Conservation (phyloP, 2,888 invertebrate species). For the Eucriotettix oculatus region DNA sequence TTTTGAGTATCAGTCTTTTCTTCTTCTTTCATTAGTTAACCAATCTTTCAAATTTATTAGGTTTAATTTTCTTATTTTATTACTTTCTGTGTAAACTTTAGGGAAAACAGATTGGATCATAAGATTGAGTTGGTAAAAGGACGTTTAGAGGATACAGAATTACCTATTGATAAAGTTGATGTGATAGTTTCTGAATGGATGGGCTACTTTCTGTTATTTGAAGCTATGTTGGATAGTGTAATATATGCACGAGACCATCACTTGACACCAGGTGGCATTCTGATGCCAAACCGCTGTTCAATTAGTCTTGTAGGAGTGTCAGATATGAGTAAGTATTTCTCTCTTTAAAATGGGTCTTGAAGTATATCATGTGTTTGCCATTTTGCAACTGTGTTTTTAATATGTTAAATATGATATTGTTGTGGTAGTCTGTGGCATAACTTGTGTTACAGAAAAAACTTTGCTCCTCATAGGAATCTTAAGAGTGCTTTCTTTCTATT, state of each 20-base stretch:
- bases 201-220: constrained; percentile 93
- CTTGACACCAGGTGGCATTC: constrained; percentile 53
- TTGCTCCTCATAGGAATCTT: too few species aligned
- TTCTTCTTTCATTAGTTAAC: too few species aligned
- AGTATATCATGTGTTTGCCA: too few species aligned
- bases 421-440: not conserved
- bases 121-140: constrained; percentile 69
- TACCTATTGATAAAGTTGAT: constrained; percentile 66
- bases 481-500: too few species aligned
- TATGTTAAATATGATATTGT: too few species aligned
- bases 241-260: constrained; percentile 74
- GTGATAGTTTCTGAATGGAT: constrained; percentile 96
- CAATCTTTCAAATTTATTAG: not conserved
- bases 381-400: too few species aligned
- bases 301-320: constrained; percentile 67
- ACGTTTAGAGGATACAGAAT: constrained; percentile 62
- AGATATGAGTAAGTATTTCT: constrained; percentile 38
- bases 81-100: constrained; percentile 19
- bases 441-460: too few species aligned
- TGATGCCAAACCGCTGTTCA: constrained; percentile 73
- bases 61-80: constrained; percentile 4
- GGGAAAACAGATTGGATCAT: constrained; percentile 58
- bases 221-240: constrained; percentile 92
- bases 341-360: not conserved
- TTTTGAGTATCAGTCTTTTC: too few species aligned